Evolutionary conservation across 1,140 invertebrate genomes (phyloP).

Genomic region (Amyelois transitella): DNA sequence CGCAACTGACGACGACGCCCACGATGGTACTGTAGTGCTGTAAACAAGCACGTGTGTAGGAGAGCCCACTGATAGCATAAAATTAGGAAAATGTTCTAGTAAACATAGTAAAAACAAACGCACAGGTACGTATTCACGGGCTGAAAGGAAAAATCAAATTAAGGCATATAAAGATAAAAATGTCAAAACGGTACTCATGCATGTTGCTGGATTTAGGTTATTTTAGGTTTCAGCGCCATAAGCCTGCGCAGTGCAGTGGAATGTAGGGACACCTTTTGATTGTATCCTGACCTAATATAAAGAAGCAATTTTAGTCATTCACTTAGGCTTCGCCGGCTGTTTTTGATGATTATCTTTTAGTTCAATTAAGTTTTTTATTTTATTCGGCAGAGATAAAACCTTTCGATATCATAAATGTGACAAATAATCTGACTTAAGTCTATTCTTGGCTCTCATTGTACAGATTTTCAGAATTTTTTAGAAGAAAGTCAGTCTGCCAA

Average conservation of each 20-base stretch:
- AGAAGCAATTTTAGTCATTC: too few species aligned
- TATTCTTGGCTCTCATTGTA: not conserved
- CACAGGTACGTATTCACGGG: conserved; percentile 1
- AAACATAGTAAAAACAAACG: not conserved
- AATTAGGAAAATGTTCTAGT: not conserved
- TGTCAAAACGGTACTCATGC: too few species aligned
- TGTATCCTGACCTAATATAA: too few species aligned
- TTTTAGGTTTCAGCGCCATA: too few species aligned
- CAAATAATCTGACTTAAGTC: too few species aligned
- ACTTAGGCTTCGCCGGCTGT: too few species aligned
- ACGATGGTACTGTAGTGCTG: conserved; percentile 34
- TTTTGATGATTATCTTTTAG: too few species aligned
- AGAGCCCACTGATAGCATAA: not conserved
- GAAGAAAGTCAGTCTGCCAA: conserved; percentile 17
- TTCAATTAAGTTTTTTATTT: too few species aligned
- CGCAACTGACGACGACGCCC: conserved; percentile 25
- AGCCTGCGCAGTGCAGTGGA: too few species aligned
- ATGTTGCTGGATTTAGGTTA: too few species aligned
- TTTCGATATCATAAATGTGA: conserved; percentile 1
- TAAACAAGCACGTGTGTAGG: conserved; percentile 25
- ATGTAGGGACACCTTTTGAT: too few species aligned
- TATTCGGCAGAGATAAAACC: conserved; percentile 9
- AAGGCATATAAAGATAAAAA: too few species aligned
- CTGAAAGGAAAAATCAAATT: conserved; percentile 17
- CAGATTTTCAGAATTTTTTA: not conserved